These are phyloP conservation scores for Chaunax sp. DNA, from an alignment of 2,797 vertebrate genomes.

Conservation along the genomic window DNA sequence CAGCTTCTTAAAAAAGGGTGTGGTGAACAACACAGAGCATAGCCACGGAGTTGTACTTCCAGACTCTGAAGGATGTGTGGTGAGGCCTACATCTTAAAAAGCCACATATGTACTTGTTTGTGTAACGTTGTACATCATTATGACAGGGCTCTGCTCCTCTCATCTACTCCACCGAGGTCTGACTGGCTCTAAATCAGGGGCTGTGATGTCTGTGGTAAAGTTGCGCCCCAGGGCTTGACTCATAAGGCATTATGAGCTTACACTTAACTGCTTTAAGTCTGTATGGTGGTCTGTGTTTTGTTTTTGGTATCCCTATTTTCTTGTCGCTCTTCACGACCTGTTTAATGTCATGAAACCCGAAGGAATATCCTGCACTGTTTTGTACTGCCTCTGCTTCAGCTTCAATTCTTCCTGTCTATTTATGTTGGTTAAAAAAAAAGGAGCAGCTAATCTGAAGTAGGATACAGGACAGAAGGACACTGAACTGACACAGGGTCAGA, in stretches of 20 bases:
- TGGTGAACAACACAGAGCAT: background rate
- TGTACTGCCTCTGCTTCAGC: background rate
- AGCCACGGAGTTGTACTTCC: too few species aligned
- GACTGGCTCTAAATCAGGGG: slow-evolving; percentile 55
- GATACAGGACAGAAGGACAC: slow-evolving; percentile 39
- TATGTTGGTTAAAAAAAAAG: slow-evolving; percentile 53
- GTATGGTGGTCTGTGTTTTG: background rate
- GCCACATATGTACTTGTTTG: slow-evolving; percentile 10
- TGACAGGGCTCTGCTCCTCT: slow-evolving; percentile 35
- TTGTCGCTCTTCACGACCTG: too few species aligned
- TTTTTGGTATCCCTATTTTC: too few species aligned
- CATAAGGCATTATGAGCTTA: slow-evolving; percentile 5
- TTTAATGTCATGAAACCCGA: too few species aligned
- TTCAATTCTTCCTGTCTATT: slow-evolving; percentile 34
- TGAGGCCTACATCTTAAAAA: too few species aligned
- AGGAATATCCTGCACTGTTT: too few species aligned
- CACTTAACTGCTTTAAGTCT: slow-evolving; percentile 10
- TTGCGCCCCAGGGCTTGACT: slow-evolving; percentile 20
- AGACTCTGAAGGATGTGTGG: too few species aligned
- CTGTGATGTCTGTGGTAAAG: slow-evolving; percentile 51
- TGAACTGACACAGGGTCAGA: slow-evolving; percentile 19
- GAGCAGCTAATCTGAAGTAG: slow-evolving; percentile 49
- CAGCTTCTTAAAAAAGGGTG: slow-evolving; percentile 8
- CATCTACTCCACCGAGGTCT: slow-evolving; percentile 27
- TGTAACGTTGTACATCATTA: slow-evolving; percentile 34